phyloP scores from a whole-genome alignment of 2,797 vertebrate genomes.

The Pipistrellus kuhlii region DNA sequence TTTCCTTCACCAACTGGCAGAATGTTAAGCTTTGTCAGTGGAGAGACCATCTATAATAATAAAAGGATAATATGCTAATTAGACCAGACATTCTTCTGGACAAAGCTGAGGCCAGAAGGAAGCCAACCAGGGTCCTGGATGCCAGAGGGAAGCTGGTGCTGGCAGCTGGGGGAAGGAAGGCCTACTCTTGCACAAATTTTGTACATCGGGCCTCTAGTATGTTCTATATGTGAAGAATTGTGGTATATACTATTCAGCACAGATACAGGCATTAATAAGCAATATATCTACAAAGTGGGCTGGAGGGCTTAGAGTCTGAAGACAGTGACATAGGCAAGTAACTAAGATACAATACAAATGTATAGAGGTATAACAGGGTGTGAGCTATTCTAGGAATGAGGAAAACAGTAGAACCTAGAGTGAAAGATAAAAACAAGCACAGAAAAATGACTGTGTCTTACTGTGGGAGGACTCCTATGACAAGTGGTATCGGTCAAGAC shows the following conservation, averaged over 20 bases:
- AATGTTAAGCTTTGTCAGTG: neutral
- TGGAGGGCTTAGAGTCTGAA: neutral
- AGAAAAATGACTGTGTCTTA: neutral
- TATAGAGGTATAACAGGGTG: neutral
- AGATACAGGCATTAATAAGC: neutral
- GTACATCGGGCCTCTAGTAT: too few relatives aligned
- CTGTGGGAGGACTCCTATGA: neutral
- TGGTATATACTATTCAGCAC: neutral
- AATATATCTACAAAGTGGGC: neutral
- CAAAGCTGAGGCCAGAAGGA: too few relatives aligned
- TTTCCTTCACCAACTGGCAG: neutral
- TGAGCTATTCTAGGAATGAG: neutral
- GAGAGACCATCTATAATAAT: neutral
- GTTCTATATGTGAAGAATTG: neutral
- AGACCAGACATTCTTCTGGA: too few relatives aligned
- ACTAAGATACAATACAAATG: slow-evolving; percentile 11
- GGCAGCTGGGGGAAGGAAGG: too few relatives aligned
- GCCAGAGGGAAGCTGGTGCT: too few relatives aligned
- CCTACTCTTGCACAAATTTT: too few relatives aligned
- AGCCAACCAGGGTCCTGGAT: too few relatives aligned
- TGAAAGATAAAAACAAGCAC: slow-evolving; percentile 13
- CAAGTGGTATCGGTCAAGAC: neutral
- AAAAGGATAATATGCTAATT: too few relatives aligned
- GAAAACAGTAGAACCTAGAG: neutral
- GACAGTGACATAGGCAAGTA: slow-evolving; percentile 21